A percentile compares a stretch with the other conserved stretches of the same genome.
These are phyloP conservation scores for Cephus runcator DNA, from an alignment of 2,888 invertebrate genomes.

Conservation along the genomic window DNA sequence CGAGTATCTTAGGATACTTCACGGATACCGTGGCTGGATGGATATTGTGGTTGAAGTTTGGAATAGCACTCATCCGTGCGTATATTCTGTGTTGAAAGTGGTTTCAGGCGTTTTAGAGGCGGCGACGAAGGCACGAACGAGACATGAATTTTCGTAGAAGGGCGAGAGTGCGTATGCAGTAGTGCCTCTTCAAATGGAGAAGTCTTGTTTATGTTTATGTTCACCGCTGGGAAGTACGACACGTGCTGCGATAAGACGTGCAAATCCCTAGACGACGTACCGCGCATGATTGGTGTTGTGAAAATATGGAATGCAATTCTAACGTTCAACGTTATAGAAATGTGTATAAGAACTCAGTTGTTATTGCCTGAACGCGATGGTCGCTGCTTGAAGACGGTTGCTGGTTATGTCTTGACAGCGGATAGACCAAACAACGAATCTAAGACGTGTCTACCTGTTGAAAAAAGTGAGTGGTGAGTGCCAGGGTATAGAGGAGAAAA, in stretches of 20 bases:
- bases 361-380: background rate
- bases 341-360: background rate
- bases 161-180: background rate
- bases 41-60: background rate
- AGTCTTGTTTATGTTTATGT: background rate
- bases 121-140: background rate
- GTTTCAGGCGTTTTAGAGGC: background rate
- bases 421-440: background rate
- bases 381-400: background rate
- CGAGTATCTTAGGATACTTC: background rate
- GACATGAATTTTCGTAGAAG: background rate
- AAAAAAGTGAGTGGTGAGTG: background rate
- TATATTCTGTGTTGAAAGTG: background rate
- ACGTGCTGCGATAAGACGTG: background rate
- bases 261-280: background rate
- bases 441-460: background rate
- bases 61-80: background rate
- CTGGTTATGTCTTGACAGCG: background rate
- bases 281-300: background rate
- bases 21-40: background rate
- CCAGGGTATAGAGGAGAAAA: background rate
- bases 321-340: background rate
- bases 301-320: background rate
- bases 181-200: background rate
- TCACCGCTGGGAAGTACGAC: background rate